These are phyloP conservation scores for Sialia sialis DNA, from an alignment of 2,113 vertebrate genomes.

Conservation along the genomic window DNA sequence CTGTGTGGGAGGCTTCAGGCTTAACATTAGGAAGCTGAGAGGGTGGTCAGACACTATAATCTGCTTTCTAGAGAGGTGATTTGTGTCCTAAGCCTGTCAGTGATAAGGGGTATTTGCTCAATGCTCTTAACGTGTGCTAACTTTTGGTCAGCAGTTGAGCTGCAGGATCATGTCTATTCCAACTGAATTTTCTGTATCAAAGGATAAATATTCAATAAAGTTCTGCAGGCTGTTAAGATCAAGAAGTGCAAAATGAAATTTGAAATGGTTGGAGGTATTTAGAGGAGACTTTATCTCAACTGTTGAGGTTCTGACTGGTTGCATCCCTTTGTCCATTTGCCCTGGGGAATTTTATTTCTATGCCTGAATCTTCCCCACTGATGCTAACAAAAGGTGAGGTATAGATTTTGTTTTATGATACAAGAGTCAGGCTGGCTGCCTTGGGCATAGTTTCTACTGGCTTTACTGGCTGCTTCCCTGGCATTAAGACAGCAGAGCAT, in stretches of 20 bases:
- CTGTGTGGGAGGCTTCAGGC: neutral
- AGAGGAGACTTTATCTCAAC: neutral
- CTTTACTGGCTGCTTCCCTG: neutral
- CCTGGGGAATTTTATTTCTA: neutral
- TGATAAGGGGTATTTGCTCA: neutral
- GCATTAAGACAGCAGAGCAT: neutral
- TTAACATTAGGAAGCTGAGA: neutral
- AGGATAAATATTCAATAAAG: neutral
- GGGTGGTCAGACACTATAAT: neutral
- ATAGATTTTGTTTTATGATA: neutral
- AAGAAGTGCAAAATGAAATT: neutral
- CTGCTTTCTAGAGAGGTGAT: neutral
- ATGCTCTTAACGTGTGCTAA: neutral
- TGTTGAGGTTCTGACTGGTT: neutral
- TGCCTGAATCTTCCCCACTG: neutral
- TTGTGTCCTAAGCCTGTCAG: neutral
- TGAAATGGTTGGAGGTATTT: neutral
- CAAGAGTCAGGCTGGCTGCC: neutral
- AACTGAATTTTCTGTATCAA: neutral
- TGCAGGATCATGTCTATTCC: neutral
- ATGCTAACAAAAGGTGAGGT: neutral
- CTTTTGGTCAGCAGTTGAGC: neutral
- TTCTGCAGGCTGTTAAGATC: neutral
- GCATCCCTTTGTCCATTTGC: neutral
- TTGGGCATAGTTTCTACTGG: neutral